Conservation (phyloP, 1,140 invertebrate species). For the Drosophila micromelanica region DNA sequence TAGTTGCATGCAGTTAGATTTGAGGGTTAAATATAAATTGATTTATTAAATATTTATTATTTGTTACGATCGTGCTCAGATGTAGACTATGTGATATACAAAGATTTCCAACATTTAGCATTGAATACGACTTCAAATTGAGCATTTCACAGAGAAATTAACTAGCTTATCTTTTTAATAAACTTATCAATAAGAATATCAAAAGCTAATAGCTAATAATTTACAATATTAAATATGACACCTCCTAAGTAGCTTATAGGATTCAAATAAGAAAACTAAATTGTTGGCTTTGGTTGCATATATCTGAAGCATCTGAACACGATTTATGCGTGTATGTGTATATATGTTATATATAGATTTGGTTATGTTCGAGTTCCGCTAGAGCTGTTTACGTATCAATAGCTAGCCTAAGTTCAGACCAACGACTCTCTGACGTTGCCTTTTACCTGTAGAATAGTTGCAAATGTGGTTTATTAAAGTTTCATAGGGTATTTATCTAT, state of each 20-base stretch:
- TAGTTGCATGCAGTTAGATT: conserved; percentile 69
- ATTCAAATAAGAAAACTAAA: conserved; percentile 12
- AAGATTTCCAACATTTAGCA: background rate
- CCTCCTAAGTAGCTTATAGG: conserved; percentile 13
- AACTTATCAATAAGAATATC: conserved; percentile 18
- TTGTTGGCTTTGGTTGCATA: conserved; percentile 28
- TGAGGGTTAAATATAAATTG: conserved; percentile 34
- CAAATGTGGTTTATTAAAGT: conserved; percentile 33
- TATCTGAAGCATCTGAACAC: no score
- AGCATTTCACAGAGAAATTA: background rate
- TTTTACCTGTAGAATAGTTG: conserved; percentile 77
- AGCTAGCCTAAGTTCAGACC: conserved; percentile 59
- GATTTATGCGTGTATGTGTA: background rate
- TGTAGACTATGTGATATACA: background rate
- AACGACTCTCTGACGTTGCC: conserved; percentile 69
- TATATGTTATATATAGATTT: conserved; percentile 15
- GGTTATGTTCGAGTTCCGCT: conserved; percentile 37
- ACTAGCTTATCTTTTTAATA: background rate
- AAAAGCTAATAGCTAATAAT: conserved; percentile 5
- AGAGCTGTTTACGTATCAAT: conserved; percentile 31
- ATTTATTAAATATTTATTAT: conserved; percentile 15
- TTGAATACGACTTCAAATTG: background rate
- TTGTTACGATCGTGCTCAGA: conserved; percentile 25
- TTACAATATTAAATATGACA: conserved; percentile 23
- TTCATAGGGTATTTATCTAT: conserved; percentile 45